Evolutionary conservation across 2,888 invertebrate species (phyloP).

Genomic region (Drosophila imparisetae): DNA sequence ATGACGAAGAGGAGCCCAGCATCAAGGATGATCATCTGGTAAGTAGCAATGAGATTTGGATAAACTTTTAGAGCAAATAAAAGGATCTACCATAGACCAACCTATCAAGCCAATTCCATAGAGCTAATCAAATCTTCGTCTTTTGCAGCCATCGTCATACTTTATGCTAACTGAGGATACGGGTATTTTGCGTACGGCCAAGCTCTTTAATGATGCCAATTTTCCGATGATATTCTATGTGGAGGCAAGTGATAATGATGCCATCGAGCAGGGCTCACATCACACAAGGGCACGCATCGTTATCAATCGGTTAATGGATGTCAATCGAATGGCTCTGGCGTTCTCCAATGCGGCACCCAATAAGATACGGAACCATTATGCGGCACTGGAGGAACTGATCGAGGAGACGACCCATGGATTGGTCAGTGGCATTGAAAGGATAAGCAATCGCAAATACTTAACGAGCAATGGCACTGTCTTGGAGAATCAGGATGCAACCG

Average conservation of each 20-base stretch:
- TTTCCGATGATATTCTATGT: slow-evolving; percentile 91
- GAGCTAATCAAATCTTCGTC: background rate
- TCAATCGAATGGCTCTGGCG: slow-evolving; percentile 91
- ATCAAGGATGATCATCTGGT: slow-evolving; percentile 79
- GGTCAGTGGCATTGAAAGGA: slow-evolving; percentile 92
- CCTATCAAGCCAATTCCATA: background rate
- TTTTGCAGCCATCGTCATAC: slow-evolving; percentile 85
- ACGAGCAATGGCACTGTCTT: slow-evolving; percentile 90
- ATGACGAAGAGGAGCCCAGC: slow-evolving; percentile 82
- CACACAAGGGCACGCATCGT: slow-evolving; percentile 83
- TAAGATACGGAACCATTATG: slow-evolving; percentile 86
- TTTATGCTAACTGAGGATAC: slow-evolving; percentile 90
- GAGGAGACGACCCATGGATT: slow-evolving; percentile 88
- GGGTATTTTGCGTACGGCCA: slow-evolving; percentile 91
- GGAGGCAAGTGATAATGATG: slow-evolving; percentile 86
- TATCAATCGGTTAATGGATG: slow-evolving; percentile 90
- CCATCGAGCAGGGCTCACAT: slow-evolving; percentile 85
- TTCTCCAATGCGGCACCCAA: slow-evolving; percentile 91
- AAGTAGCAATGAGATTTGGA: slow-evolving; percentile 28
- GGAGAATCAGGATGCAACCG: slow-evolving; percentile 90
- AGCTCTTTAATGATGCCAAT: slow-evolving; percentile 88
- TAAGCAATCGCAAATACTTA: slow-evolving; percentile 91
- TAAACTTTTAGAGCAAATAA: background rate
- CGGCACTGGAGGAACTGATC: slow-evolving; percentile 85
- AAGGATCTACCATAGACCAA: background rate